A percentile compares a stretch with the other conserved stretches of the same genome.
These are phyloP conservation scores for Silurus glanis DNA, from an alignment of 2,113 vertebrate species.

Conservation along the genomic window DNA sequence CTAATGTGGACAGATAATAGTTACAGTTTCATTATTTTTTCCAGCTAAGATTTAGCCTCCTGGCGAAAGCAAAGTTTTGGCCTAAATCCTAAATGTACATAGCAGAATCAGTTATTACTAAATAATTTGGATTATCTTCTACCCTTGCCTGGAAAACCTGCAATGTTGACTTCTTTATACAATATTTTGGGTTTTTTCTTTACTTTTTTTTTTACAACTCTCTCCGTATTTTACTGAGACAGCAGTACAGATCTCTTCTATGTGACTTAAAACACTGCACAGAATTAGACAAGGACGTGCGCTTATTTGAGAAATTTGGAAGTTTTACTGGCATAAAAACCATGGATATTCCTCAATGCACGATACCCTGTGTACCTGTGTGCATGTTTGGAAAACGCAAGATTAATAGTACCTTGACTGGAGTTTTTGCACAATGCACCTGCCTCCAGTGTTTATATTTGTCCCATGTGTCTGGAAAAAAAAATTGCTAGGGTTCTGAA, in stretches of 20 bases:
- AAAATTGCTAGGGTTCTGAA: background rate
- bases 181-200: background rate
- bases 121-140: background rate
- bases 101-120: background rate
- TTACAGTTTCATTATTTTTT: background rate
- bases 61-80: background rate
- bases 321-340: background rate
- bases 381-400: conserved; percentile 30
- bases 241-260: background rate
- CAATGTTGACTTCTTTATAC: background rate
- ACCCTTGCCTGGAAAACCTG: background rate
- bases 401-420: background rate
- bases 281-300: background rate
- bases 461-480: background rate
- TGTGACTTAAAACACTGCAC: background rate
- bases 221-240: background rate
- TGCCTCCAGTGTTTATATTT: conserved; percentile 9
- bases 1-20: background rate
- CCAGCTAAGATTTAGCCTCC: background rate
- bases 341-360: background rate
- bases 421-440: background rate
- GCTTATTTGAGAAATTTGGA: background rate
- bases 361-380: background rate
- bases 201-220: background rate
- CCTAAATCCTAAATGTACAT: background rate